These are phyloP conservation scores for Mormyrus iriodes DNA, from an alignment of 2,113 vertebrate genomes.

Conservation along the genomic window DNA sequence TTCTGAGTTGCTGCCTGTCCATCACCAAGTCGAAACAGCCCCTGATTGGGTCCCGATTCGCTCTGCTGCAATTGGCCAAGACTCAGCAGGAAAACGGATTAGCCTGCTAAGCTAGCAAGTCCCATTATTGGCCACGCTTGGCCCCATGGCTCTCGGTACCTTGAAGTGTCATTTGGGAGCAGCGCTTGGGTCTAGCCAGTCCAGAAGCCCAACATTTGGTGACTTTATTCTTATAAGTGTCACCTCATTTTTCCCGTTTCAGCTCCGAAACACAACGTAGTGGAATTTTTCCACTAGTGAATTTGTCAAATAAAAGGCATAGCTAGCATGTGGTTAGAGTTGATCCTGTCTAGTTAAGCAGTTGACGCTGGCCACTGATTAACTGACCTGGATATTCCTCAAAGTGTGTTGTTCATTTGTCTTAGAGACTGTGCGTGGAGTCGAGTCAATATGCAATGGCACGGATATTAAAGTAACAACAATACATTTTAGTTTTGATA, in stretches of 20 bases:
- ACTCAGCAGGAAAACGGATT: slow-evolving; percentile 2
- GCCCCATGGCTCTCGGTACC: neutral
- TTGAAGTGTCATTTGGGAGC: neutral
- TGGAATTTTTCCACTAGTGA: neutral
- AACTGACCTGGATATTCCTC: neutral
- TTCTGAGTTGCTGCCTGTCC: neutral
- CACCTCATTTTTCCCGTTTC: neutral
- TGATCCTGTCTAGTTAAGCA: neutral
- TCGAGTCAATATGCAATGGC: neutral
- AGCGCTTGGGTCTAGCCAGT: neutral
- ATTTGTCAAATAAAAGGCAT: neutral
- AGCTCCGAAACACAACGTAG: neutral
- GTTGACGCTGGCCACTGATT: neutral
- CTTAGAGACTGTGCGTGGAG: neutral
- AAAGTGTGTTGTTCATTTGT: neutral
- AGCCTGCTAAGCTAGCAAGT: neutral
- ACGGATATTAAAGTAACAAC: neutral
- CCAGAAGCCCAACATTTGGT: neutral
- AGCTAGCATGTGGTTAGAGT: neutral
- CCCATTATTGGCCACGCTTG: neutral
- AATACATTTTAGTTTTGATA: neutral
- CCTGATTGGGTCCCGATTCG: neutral
- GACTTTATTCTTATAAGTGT: neutral
- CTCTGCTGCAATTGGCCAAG: neutral
- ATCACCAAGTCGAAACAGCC: neutral